Base-by-base conservation (phyloP, 2,888 invertebrate genomes). In the Eledone cirrhosa region DNA sequence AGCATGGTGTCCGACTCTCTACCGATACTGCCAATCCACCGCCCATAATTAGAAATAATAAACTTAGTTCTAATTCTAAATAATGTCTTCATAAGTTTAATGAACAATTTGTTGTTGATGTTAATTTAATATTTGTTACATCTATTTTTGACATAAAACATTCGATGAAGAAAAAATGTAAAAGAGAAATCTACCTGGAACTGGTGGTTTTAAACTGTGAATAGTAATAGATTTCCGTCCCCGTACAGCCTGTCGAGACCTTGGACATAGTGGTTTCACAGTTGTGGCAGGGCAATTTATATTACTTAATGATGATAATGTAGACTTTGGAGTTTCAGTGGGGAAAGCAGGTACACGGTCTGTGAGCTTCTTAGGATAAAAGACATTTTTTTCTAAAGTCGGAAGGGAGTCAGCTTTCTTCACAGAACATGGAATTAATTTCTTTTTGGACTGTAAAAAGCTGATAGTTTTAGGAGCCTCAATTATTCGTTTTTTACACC, bases 401-500 rank as follows among this genome's bases (percentile, higher is more conserved):
- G 81, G 24, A 48, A 59, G 74, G 19, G 33, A 24, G 27, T 78
- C 78, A 67, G 63, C 41, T 22, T 78, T 48, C 48, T 80, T 80
- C 69, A 78, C 33, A 33, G 79, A 78, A 41, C 29, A 48, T 31
- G 29, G 11, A 33, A 74, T n/a, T 75, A 74, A 16, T 33, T 53
- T 48, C 72, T 75, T 74, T 83, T 80, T 47, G 4, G 27, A 33
- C 24, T 47, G 76, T 24, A 24, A 5, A 27, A 19, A 76, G 19
- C 29, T 69, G 63, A 59, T 76, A 14, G 81, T 77, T 78, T 84
- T 84, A 2, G 81, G 79, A 76, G 87, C 84, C 8, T 81, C 84
- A 14, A 89, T 88, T 24, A 91, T 85, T 77, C 82, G 85, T 78
- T 88, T 85, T 47, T 83, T 87, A 92, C 94, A 94, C 91, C 93